phyloP scores from a whole-genome alignment of 2,113 vertebrate genomes.

The Ameiurus melas region DNA sequence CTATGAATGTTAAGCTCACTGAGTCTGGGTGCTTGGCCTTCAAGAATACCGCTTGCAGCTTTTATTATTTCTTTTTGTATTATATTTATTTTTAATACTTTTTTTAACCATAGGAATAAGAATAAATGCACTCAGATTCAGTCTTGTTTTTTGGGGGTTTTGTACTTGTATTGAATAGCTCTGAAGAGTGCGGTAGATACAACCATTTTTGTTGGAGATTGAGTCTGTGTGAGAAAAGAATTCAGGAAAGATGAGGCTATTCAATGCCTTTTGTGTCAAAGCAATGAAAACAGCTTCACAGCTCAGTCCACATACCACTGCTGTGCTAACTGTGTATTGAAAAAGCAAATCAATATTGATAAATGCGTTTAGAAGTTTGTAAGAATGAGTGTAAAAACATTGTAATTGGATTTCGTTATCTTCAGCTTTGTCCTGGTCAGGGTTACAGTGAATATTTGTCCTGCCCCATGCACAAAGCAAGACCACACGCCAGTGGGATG shows the following conservation, averaged over 20 bases:
- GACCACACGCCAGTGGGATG: neutral
- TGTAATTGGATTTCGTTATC: neutral
- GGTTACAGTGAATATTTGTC: neutral
- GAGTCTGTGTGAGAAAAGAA: neutral
- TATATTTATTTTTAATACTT: no score
- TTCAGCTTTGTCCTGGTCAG: neutral
- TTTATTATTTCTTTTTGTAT: no score
- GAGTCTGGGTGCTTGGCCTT: no score
- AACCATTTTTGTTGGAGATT: neutral
- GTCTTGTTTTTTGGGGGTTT: neutral
- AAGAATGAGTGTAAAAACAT: neutral
- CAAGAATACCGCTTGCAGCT: no score
- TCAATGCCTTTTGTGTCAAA: neutral
- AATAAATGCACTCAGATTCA: neutral
- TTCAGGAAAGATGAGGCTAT: neutral
- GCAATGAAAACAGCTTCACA: neutral
- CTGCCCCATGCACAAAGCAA: neutral
- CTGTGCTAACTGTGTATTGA: neutral
- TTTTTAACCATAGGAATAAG: no score
- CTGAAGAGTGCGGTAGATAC: neutral
- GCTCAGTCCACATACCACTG: neutral
- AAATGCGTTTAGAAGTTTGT: neutral
- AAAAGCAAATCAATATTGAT: neutral
- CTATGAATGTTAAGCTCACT: no score
- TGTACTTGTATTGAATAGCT: neutral